phyloP scores from a whole-genome alignment of 64 coral and sea anemone genomes.

The Astreopora myriophthalma region DNA sequence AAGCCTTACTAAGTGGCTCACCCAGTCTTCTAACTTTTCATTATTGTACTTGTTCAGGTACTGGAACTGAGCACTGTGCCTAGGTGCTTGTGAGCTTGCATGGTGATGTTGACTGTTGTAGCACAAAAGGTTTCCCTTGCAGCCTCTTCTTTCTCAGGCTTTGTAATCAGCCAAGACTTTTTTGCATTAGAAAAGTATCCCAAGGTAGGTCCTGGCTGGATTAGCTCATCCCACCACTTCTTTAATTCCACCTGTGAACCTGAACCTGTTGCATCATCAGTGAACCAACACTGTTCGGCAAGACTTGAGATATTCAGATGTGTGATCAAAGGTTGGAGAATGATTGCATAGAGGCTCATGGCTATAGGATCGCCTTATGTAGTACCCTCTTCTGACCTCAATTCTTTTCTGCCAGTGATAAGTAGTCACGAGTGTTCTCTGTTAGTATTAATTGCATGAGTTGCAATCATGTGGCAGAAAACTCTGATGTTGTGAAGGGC shows the following conservation, averaged over 20 bases:
- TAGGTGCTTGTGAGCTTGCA: constrained; percentile 9
- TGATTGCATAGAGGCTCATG: constrained; percentile 8
- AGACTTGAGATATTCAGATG: not conserved
- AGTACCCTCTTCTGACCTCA: too few relatives aligned
- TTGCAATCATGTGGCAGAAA: too few relatives aligned
- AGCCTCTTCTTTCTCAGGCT: not conserved
- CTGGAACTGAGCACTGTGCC: constrained; percentile 25
- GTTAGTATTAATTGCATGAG: too few relatives aligned
- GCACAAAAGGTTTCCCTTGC: not conserved
- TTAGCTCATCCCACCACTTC: not conserved
- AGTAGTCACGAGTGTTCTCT: too few relatives aligned
- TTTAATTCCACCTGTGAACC: not conserved
- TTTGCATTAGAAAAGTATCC: constrained; percentile 33
- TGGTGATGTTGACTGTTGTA: constrained; percentile 36
- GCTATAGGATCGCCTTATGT: not conserved
- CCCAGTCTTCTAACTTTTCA: too few relatives aligned
- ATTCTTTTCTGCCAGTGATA: too few relatives aligned
- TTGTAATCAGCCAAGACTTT: not conserved
- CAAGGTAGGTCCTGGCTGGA: not conserved
- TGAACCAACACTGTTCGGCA: not conserved
- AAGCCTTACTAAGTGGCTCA: too few relatives aligned
- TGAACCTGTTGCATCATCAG: not conserved
- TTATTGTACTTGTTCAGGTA: not conserved
- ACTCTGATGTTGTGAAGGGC: too few relatives aligned
- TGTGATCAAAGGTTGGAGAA: not conserved